A percentile compares a stretch with the other conserved stretches of the same genome.
Evolutionary conservation across 2,113 vertebrate genomes (phyloP).

Genomic region (Meriones unguiculatus): DNA sequence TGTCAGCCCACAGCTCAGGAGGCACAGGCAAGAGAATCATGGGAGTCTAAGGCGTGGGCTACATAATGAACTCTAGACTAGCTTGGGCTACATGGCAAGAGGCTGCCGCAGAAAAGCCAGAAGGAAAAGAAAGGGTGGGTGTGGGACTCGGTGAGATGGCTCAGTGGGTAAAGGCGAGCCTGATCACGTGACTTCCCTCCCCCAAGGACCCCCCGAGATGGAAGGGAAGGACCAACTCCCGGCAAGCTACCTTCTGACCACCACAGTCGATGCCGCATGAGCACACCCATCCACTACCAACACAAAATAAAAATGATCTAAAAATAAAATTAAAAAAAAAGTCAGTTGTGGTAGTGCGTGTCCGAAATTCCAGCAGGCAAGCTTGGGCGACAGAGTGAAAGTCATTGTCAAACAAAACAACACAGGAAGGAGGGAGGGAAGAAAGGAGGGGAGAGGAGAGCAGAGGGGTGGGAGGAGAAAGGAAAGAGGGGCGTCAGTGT

Average conservation of each 20-base stretch:
- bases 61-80: not conserved
- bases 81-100: not conserved
- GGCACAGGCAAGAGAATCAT: not conserved
- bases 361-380: not conserved
- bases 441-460: too few relatives aligned
- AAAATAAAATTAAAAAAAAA: too few relatives aligned
- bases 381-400: not conserved
- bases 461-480: not conserved
- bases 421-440: not conserved
- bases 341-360: not conserved
- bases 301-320: not conserved
- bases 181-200: rapidly evolving
- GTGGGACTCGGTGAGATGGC: rapidly evolving
- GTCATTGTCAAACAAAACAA: not conserved
- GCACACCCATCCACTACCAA: not conserved
- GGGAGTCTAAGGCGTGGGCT: not conserved
- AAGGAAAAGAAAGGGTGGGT: too few relatives aligned
- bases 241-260: not conserved
- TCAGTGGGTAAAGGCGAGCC: not conserved
- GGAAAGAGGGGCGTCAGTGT: not conserved
- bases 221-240: not conserved
- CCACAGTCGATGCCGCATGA: not conserved
- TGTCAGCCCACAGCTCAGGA: not conserved
- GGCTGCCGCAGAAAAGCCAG: not conserved
- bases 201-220: not conserved